Evolutionary conservation across 1,140 invertebrate species (phyloP).

Genomic region (Drosophila saltans): DNA sequence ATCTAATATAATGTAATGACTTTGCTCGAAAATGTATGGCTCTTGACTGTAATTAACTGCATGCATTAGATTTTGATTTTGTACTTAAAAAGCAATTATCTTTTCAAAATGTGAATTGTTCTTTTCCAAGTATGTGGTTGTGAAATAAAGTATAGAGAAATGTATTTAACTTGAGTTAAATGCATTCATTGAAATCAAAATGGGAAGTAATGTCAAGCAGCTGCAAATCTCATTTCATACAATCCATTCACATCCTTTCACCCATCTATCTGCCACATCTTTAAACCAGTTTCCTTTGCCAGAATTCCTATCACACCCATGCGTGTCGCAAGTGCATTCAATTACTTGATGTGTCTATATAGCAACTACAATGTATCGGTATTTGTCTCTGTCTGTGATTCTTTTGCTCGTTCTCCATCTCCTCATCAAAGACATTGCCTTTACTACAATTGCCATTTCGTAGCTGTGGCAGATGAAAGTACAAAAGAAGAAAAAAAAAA

Average conservation of each 20-base stretch:
- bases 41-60: background rate
- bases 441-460: slow-evolving; percentile 74
- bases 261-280: background rate
- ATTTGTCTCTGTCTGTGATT: slow-evolving; percentile 1
- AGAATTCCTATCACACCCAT: slow-evolving; percentile 1
- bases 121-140: background rate
- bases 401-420: background rate
- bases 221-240: slow-evolving; percentile 21
- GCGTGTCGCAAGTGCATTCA: slow-evolving; percentile 67
- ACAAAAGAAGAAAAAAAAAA: slow-evolving; percentile 6
- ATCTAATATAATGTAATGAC: background rate
- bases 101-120: background rate
- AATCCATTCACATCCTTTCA: background rate
- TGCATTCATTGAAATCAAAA: slow-evolving; percentile 64
- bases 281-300: slow-evolving; percentile 28
- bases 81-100: slow-evolving; percentile 13
- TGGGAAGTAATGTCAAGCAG: slow-evolving; percentile 55
- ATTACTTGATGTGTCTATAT: slow-evolving; percentile 76
- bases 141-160: background rate
- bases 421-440: slow-evolving; percentile 5
- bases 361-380: slow-evolving; percentile 62
- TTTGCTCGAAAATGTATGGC: background rate
- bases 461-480: slow-evolving; percentile 31
- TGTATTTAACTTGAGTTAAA: slow-evolving; percentile 73
- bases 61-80: background rate